Evolutionary conservation across 92 coral and sea anemone species (phyloP), one percentile per base, ranked within the genome.

Genomic region (Umimayanthus chanpuru): DNA sequence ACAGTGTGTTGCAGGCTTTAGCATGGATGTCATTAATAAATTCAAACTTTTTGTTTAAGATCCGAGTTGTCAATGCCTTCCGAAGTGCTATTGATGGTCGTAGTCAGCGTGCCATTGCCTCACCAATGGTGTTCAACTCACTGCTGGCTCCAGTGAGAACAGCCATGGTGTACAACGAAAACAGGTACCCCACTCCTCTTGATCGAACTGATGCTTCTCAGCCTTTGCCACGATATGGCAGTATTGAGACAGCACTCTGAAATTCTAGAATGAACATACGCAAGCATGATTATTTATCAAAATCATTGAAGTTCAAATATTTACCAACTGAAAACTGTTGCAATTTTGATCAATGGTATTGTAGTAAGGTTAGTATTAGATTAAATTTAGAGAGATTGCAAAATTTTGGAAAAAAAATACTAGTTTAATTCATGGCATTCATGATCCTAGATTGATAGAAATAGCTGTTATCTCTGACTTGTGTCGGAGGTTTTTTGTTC

Each of bases 91-190:
- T 97, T 80, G 99, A 97, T 91, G 98, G 97, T 4, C 93, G 97
- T 39, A 95, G 98, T 84, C 99, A 97, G 65, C 88, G 99, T 40
- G 99, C 99, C 73, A 93, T 97, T 80, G 98, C 99, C 4, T 97
- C 99, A 68, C 99, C 99, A 6, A 95, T 95, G 73, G 99, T 97
- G 23, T 97, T 97, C 91, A 97, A 97, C 89, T 97, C 99, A 26
- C 93, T 97, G 86, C 93, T 97, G 81, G 99, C 99, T 55, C 99
- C 99, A 61, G 99, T 97, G 49, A 96, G 99, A 56, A 97, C 99
- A 5, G 99, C 98, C 64, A 97, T 97, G 99, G 93, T 97, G 21
- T 91, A 93, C 80, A 96, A 94, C 86, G 95, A 94, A 76, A 89
- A 85, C 58, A 90, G 91, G 90, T 89, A 88, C 81, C 91, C 92